Evolutionary conservation across 2,888 invertebrate species (phyloP), one percentile per base, ranked within the genome.

Genomic region (Encarsia formosa): DNA sequence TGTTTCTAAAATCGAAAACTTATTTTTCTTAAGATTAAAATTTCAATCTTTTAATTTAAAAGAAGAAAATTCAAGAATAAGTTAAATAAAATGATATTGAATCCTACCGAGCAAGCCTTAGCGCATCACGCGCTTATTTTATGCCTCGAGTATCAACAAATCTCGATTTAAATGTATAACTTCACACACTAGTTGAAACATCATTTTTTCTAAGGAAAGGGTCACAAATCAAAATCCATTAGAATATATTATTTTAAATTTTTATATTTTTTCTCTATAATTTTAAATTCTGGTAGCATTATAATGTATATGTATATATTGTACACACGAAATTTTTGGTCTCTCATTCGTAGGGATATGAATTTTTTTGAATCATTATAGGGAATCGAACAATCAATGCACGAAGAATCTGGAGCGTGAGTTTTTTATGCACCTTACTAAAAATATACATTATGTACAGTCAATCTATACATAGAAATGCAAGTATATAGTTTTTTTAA

Each of bases 391-490:
- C 43, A 52, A 52, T 47, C 40, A 43, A 52, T 19, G 42, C 42
- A 56, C 24, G 41, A 49, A 52, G 35, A 49, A 19, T 46, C 16
- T 49, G 13, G 32, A 37, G 42, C 43, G 47, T 29, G 44, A 11
- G 31, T 47, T 15, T n/a, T 52, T 32, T 47, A 52, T 50, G 49
- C 49, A 52, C 39, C 22, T 56, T 47, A 44, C 50, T 39, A 52
- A 52, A 56, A 52, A 56, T 56, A 47, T 56, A 56, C 52, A 50
- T 52, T n/a, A 56, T 56, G 52, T 56, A 52, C 50, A 52, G 43
- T 52, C 39, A 45, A 44, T 44, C 47, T 51, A 51, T n/a, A n/a
- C n/a, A n/a, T n/a, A n/a, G 26, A 24, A 4, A 24, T 45, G 44
- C 11, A 26, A 18, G 38, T 39, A 34, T 32, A 34, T 5, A 35